Evolutionary conservation across 2,888 invertebrate species (phyloP).

Genomic region (Epinotia bilunana): DNA sequence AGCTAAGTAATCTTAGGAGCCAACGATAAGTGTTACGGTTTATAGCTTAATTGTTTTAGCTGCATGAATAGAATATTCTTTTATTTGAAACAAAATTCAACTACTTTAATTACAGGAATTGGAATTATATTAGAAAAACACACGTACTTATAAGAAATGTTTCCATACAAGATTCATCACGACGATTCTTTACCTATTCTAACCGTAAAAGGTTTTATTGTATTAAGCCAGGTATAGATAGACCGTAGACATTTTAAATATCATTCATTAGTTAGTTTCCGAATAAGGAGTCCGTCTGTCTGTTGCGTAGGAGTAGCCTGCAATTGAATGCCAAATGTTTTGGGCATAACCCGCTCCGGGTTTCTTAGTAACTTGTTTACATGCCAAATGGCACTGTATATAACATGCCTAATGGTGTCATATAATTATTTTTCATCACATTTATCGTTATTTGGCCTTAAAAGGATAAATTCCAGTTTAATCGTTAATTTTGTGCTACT

Average conservation of each 20-base stretch:
- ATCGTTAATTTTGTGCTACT: background rate
- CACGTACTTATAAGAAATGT: no score
- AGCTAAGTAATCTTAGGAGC: background rate
- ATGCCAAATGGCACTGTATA: background rate
- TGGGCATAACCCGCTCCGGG: constrained; percentile 15
- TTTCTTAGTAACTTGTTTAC: constrained; percentile 19
- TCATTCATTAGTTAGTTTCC: constrained; percentile 40
- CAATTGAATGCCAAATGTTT: constrained; percentile 41
- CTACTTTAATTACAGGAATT: no score
- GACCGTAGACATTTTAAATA: constrained; percentile 31
- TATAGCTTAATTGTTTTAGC: background rate
- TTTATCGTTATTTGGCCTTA: background rate
- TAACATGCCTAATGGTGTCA: background rate
- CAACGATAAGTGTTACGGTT: background rate
- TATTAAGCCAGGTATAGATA: constrained; percentile 22
- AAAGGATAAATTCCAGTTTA: background rate
- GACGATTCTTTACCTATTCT: background rate
- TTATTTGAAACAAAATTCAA: no score
- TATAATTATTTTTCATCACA: background rate
- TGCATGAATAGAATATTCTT: no score
- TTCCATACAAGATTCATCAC: background rate
- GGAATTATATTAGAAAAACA: no score
- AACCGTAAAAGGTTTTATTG: constrained; percentile 27
- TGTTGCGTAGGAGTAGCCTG: constrained; percentile 34
- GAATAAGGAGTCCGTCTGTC: constrained; percentile 34